A percentile compares a stretch with the other conserved stretches of the same genome.
Evolutionary conservation across 2,888 invertebrate genomes (phyloP).

Genomic region (Andrena bicolor): DNA sequence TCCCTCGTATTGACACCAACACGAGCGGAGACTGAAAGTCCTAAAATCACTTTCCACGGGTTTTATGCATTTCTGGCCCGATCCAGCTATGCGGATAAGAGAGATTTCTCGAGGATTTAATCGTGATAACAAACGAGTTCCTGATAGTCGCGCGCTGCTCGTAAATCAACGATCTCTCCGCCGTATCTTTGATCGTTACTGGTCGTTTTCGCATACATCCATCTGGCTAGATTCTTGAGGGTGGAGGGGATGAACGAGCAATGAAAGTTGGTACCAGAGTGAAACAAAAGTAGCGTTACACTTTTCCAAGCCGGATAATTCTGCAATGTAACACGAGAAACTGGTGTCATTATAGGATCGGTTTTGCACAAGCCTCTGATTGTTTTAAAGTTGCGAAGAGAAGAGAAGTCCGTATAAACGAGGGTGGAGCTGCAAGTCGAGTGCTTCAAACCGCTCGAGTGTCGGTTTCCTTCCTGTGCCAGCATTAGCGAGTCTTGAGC

Average conservation of each 20-base stretch:
- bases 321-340: neutral
- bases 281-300: neutral
- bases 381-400: conserved; percentile 1
- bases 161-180: conserved; percentile 45
- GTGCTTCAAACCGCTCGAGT: neutral
- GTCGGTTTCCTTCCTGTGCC: conserved; percentile 6
- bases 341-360: neutral
- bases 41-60: conserved; percentile 55
- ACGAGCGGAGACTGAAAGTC: conserved; percentile 43
- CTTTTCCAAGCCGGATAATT: neutral
- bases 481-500: neutral
- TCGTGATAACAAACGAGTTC: conserved; percentile 39
- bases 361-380: neutral
- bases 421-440: neutral
- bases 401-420: neutral
- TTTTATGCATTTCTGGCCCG: conserved; percentile 14
- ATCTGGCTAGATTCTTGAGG: neutral
- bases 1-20: conserved; percentile 26
- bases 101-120: conserved; percentile 39
- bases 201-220: neutral
- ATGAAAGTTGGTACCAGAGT: neutral
- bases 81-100: conserved; percentile 7
- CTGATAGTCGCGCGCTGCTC: conserved; percentile 1
- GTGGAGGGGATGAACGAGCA: neutral
- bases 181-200: conserved; percentile 21